A percentile compares a stretch with the other conserved stretches of the same genome.
Evolutionary conservation across 2,888 invertebrate species (phyloP).

Genomic region (Zhengitettix transpicula): DNA sequence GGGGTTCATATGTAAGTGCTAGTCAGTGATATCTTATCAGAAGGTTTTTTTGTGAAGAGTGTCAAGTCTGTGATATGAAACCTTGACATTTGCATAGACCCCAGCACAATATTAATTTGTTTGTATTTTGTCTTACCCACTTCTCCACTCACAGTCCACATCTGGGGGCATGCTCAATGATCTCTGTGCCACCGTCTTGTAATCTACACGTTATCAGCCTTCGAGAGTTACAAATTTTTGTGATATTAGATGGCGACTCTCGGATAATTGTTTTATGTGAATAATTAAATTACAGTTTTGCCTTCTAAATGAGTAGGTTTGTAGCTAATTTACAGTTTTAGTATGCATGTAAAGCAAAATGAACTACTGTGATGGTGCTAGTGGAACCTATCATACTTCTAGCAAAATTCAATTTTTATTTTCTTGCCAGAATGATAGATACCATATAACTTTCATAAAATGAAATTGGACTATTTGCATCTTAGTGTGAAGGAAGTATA

Average conservation of each 20-base stretch:
- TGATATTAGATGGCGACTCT: too few relatives aligned
- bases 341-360: neutral
- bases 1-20: conserved; percentile 3
- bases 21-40: conserved; percentile 6
- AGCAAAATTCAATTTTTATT: neutral
- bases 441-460: neutral
- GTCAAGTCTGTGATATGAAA: conserved; percentile 11
- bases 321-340: neutral
- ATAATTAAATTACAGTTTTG: too few relatives aligned
- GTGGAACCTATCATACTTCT: neutral
- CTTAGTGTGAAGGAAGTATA: too few relatives aligned
- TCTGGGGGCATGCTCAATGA: neutral
- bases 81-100: neutral
- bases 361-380: neutral
- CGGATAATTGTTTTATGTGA: too few relatives aligned
- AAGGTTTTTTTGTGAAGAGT: neutral
- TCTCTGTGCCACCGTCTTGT: too few relatives aligned
- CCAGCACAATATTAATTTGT: neutral
- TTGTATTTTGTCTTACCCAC: neutral
- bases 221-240: too few relatives aligned
- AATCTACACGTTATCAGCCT: too few relatives aligned
- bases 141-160: neutral
- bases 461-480: too few relatives aligned
- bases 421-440: neutral
- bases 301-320: too few relatives aligned